Conservation (phyloP, 2,797 vertebrate species). For the Lates japonicus region DNA sequence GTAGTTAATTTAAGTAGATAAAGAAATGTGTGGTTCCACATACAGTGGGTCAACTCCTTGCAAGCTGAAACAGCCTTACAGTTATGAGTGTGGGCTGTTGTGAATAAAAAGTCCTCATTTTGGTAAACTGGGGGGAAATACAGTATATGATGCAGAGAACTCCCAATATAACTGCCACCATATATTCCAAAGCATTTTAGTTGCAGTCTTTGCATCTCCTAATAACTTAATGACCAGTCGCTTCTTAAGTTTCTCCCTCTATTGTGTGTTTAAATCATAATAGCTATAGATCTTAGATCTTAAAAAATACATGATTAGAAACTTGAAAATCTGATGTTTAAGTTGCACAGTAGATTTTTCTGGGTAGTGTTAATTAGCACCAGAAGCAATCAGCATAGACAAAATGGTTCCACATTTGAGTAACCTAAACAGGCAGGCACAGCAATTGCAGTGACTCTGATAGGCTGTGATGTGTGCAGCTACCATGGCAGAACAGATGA, state of each 20-base stretch:
- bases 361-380: slow-evolving; percentile 41
- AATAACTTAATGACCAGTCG: neutral
- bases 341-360: slow-evolving; percentile 6
- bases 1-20: neutral
- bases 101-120: neutral
- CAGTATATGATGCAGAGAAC: neutral
- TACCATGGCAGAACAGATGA: slow-evolving; percentile 5
- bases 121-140: neutral
- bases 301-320: neutral
- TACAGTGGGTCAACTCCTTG: neutral
- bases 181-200: neutral
- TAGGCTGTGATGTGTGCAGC: neutral
- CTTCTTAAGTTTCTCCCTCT: neutral
- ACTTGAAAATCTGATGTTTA: neutral
- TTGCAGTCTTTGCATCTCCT: neutral
- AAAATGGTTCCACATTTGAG: slow-evolving; percentile 3
- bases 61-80: neutral
- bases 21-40: neutral
- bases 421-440: slow-evolving; percentile 32
- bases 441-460: slow-evolving; percentile 20
- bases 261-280: neutral
- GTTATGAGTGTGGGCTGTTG: neutral
- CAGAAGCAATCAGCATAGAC: slow-evolving; percentile 26
- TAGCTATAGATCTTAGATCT: neutral
- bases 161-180: neutral